Evolutionary conservation across 1,140 invertebrate genomes (phyloP), one percentile per base, ranked within the genome.

Genomic region (Drosophila busckii): DNA sequence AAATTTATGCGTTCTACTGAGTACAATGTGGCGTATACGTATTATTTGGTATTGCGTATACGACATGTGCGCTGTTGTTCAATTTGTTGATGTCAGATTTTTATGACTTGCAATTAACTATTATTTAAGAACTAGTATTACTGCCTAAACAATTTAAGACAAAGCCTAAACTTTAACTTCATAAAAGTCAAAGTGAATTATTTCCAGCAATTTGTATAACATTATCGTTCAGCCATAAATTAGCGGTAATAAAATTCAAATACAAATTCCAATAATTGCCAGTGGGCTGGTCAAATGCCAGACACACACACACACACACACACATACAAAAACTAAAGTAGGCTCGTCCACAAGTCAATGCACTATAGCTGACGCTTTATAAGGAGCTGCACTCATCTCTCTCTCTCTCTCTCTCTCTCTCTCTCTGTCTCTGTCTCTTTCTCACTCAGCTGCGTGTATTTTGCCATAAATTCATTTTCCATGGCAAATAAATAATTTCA

Each of bases 391-490:
- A n/a, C n/a, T n/a, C n/a, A n/a, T n/a, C n/a, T n/a, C n/a, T n/a
- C n/a, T n/a, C n/a, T n/a, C n/a, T n/a, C n/a, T n/a, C n/a, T n/a
- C n/a, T n/a, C n/a, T n/a, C n/a, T n/a, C n/a, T n/a, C n/a, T n/a
- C n/a, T n/a, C n/a, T n/a, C n/a, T n/a, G n/a, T n/a, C n/a, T n/a
- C n/a, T n/a, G n/a, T n/a, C n/a, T n/a, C n/a, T n/a, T n/a, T n/a
- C n/a, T n/a, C n/a, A n/a, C n/a, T n/a, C n/a, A n/a, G n/a, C n/a
- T 78, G 70, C 70, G 65, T 70, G 71, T 44, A 66, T 80, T 82
- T 80, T 80, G 73, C 73, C 82, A 80, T 80, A 82, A 82, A 82
- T 80, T 80, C 73, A 55, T 82, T 78, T 75, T 75, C 70, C 60
- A 69, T 70, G 71, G 58, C 49, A 71, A 73, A 73, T 78, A 54